Evolutionary conservation across 92 coral and sea anemone genomes (phyloP).

Genomic region (Parazoanthus atlanticus): DNA sequence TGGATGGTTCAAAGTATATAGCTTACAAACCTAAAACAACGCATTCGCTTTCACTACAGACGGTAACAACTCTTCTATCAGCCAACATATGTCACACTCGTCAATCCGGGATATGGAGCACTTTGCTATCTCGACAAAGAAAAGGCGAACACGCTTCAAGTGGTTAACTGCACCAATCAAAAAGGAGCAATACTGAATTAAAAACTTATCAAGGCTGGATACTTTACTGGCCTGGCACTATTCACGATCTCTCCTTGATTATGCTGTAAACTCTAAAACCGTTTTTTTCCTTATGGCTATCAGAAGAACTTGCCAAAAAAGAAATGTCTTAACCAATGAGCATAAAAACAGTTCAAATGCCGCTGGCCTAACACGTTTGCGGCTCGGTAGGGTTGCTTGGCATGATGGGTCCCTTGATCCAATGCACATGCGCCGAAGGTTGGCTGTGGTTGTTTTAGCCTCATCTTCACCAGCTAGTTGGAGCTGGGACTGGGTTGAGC

Average conservation of each 20-base stretch:
- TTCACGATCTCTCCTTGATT: background rate
- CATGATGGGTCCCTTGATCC: background rate
- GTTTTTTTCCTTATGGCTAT: background rate
- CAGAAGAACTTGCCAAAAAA: background rate
- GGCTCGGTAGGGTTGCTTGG: background rate
- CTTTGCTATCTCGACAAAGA: too few species aligned
- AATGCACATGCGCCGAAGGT: constrained; percentile 13
- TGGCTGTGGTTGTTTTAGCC: background rate
- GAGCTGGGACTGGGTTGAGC: constrained; percentile 40
- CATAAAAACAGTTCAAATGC: constrained; percentile 1
- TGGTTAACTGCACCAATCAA: background rate
- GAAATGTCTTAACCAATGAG: background rate
- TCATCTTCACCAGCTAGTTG: background rate
- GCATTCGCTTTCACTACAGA: background rate
- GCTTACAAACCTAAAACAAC: background rate
- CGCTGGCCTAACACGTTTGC: background rate
- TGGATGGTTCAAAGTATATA: background rate
- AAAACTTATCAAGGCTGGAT: background rate
- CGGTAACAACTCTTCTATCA: background rate
- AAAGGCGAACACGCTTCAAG: background rate
- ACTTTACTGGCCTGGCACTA: background rate
- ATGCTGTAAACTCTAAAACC: background rate
- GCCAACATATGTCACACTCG: background rate
- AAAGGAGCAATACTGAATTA: background rate
- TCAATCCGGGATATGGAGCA: background rate